Base-by-base conservation (phyloP, 2,113 vertebrate species). In the Tragelaphus buxtoni region DNA sequence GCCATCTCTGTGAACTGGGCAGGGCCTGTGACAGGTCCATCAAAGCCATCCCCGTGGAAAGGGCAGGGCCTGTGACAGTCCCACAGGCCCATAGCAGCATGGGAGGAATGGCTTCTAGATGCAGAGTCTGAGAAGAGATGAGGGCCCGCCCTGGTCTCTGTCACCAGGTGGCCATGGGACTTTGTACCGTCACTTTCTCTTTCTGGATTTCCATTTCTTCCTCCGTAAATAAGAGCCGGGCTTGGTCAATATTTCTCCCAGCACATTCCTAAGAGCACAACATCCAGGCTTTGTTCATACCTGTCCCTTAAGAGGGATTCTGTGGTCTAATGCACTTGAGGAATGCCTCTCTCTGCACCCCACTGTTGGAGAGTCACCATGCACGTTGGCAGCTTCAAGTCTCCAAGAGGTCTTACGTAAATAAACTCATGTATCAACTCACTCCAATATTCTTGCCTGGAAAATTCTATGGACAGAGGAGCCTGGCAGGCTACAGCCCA, bases 221-320 rank as follows among this genome's bases (percentile, higher is more conserved):
- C 28, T 90, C 76, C 79, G 20, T 51, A 79, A 91, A 32, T 56
- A 82, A 95, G 32, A 88, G 30, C 24, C 17, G 1, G 61, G 22
- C 45, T 58, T 65, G 45, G 65, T 42, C 55, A 4, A 55, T 91
- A 56, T 77, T 69, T 88, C 49, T 92, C 81, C 84, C 60, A 92
- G 26, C 35, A 22, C 1, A 7, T 58, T 76, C 32, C 77, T 77
- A 45, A 35, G 60, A 77, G 42, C 26, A 14, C 83, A 26, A 0
- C 13, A 39, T 86, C 87, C 0, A 9, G 77, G 45, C 2, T 58
- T 26, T 69, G 69, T 13, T 76, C 35, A 55, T 58, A 51, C 88
- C 47, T 5, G 26, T 45, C 82, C 53, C 87, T 53, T 39, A 39
- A 58, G 35, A 32, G 58, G 74, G 77, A 17, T 4, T 8, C 81